Percentiles rank a stretch among this genome's conserved stretches.
Conservation (phyloP, 2,797 vertebrate species). For the Borostomias antarcticus region DNA sequence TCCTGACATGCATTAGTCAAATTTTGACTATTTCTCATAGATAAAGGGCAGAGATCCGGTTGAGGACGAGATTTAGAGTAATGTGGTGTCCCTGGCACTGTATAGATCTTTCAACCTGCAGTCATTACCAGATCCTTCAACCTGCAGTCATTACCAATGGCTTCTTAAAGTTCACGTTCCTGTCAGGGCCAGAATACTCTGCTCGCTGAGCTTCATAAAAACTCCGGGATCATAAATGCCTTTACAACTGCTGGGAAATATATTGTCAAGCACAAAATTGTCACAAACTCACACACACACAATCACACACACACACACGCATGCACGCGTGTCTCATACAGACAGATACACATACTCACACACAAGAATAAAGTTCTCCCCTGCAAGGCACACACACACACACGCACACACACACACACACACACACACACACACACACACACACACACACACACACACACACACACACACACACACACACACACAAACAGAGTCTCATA, state of each 20-base stretch:
- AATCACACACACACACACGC: not conserved
- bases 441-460: constrained; percentile 23
- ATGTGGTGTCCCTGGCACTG: constrained; percentile 73
- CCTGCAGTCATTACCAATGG: too few relatives aligned
- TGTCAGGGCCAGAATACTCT: constrained; percentile 81
- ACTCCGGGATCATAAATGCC: constrained; percentile 79
- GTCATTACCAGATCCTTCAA: constrained; percentile 70
- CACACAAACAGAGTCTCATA: not conserved
- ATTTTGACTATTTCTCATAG: constrained; percentile 73
- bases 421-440: constrained; percentile 3
- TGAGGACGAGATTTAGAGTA: constrained; percentile 71
- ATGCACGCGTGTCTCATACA: constrained; percentile 22
- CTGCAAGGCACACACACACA: constrained; percentile 72
- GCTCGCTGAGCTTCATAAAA: constrained; percentile 86
- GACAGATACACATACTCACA: constrained; percentile 20
- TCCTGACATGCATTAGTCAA: constrained; percentile 72
- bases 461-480: constrained; percentile 21
- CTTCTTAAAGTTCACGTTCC: constrained; percentile 79
- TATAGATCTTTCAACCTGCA: constrained; percentile 71
- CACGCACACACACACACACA: not conserved
- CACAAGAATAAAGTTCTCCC: not conserved
- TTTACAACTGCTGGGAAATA: constrained; percentile 81
- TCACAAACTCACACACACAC: constrained; percentile 12
- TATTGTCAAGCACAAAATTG: constrained; percentile 61
- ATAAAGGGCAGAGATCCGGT: constrained; percentile 56